Evolutionary conservation across 1,140 invertebrate species (phyloP).

Genomic region (Ruditapes philippinarum): DNA sequence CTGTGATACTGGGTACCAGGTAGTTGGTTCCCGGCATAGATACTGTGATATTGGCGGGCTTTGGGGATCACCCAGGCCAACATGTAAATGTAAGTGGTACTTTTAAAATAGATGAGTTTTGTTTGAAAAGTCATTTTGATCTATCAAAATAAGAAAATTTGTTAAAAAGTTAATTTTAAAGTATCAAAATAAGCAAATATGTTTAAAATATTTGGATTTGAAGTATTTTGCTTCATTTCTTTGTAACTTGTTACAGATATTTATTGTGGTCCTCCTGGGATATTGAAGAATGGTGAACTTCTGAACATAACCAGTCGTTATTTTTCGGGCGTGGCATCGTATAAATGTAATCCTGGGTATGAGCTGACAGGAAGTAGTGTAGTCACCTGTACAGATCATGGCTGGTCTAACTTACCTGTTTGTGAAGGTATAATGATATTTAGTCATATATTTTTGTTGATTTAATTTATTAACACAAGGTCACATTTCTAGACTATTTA

Average conservation of each 20-base stretch:
- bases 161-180: no score
- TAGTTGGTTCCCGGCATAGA: constrained; percentile 37
- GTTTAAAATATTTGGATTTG: no score
- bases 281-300: constrained; percentile 71
- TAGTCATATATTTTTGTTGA: no score
- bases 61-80: constrained; percentile 15
- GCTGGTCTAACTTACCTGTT: constrained; percentile 69
- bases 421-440: constrained; percentile 73
- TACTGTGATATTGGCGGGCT: constrained; percentile 57
- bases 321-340: constrained; percentile 70
- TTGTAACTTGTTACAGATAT: constrained; percentile 78
- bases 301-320: constrained; percentile 67
- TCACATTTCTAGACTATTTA: no score
- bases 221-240: no score
- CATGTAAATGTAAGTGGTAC: constrained; percentile 60
- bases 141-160: no score
- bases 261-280: constrained; percentile 76
- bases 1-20: constrained; percentile 59
- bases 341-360: constrained; percentile 76
- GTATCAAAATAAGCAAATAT: no score
- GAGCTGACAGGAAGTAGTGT: constrained; percentile 36
- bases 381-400: constrained; percentile 70
- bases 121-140: no score
- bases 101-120: no score
- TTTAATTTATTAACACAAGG: no score